Conservation (phyloP, 2,113 vertebrate species). For the human (Homo sapiens) region GRCh38 chr5:94981001-94981500, state of each 20-base stretch:
- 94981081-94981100: background rate
- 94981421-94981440: background rate
- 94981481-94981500: background rate
- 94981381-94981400: background rate
- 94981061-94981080: conserved; percentile 71
- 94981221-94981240: conserved; percentile 9
- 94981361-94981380: background rate
- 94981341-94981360: background rate
- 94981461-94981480: background rate
- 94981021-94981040: conserved; percentile 70
- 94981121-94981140: conserved; percentile 49
- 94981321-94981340: background rate
- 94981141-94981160: conserved; percentile 1
- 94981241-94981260: background rate
- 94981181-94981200: background rate
- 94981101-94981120: conserved; percentile 31
- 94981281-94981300: background rate
- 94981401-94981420: background rate
- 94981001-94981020: conserved; percentile 25
- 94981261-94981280: background rate
- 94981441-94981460: background rate
- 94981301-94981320: background rate
- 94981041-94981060: conserved; percentile 71
- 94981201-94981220: background rate
- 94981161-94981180: background rate